A percentile compares a stretch with the other conserved stretches of the same genome.
These are phyloP conservation scores for Myopa testacea DNA, from an alignment of 2,888 invertebrate genomes.

Conservation along the genomic window DNA sequence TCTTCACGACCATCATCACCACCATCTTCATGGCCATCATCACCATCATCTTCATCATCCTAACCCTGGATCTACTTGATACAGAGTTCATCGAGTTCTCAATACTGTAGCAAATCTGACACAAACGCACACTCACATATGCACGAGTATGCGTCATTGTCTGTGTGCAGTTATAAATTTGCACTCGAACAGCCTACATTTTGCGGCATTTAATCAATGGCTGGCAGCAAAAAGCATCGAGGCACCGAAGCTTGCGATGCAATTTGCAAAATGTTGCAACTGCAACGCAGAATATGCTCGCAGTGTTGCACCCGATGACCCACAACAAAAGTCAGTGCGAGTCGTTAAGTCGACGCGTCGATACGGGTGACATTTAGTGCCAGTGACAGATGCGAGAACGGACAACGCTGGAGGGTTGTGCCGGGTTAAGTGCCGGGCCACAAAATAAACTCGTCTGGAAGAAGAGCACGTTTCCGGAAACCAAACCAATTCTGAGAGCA, in stretches of 20 bases:
- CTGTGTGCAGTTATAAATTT: too few species aligned
- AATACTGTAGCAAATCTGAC: too few species aligned
- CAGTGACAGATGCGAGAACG: not conserved
- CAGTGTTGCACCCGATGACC: conserved; percentile 30
- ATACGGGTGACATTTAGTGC: conserved; percentile 41
- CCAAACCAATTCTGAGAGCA: conserved; percentile 34
- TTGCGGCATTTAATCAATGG: conserved; percentile 11
- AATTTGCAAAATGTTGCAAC: conserved; percentile 42
- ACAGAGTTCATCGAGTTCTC: too few species aligned
- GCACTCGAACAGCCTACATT: conserved; percentile 4
- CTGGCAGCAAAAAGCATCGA: conserved; percentile 2
- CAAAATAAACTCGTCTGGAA: conserved; percentile 24
- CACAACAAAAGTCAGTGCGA: too few species aligned
- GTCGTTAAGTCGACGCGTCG: conserved; percentile 23
- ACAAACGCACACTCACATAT: too few species aligned
- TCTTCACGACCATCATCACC: too few species aligned
- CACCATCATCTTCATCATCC: too few species aligned
- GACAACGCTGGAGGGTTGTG: not conserved
- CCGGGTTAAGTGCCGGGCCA: not conserved
- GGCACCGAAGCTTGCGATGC: conserved; percentile 31
- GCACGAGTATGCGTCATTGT: too few species aligned
- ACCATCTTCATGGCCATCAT: too few species aligned
- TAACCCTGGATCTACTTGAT: too few species aligned
- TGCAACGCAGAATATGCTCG: conserved; percentile 26
- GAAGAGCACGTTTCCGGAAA: conserved; percentile 37